Conservation (phyloP, 2,113 vertebrate genomes). For the Macaca fascicularis region DNA sequence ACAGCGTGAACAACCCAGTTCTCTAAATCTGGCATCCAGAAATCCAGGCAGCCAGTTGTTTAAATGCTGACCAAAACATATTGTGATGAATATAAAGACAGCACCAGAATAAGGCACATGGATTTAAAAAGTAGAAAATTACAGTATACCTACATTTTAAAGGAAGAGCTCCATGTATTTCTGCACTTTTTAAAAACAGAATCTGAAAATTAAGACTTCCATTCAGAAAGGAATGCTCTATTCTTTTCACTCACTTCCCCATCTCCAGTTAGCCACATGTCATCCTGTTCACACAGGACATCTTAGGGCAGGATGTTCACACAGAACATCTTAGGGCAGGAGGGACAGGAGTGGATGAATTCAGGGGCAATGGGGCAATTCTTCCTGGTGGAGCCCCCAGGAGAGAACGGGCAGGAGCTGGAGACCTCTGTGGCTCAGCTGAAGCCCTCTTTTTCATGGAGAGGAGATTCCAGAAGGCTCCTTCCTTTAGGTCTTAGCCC, state of each 20-base stretch:
- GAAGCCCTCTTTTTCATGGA: neutral
- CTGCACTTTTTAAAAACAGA: neutral
- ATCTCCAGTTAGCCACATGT: neutral
- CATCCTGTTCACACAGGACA: rapidly evolving
- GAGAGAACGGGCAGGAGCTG: rapidly evolving
- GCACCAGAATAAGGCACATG: rapidly evolving
- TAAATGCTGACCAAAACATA: neutral
- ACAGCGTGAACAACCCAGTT: rapidly evolving
- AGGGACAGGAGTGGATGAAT: rapidly evolving
- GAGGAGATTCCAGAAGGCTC: neutral
- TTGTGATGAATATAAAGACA: neutral
- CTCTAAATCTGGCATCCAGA: neutral
- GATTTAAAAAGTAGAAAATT: neutral
- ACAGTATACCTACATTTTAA: neutral
- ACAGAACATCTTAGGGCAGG: rapidly evolving
- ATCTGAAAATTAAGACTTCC: neutral
- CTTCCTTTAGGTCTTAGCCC: neutral
- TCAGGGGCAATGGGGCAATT: too few species aligned
- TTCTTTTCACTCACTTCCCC: neutral
- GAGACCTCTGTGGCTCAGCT: rapidly evolving
- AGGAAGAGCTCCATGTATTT: neutral
- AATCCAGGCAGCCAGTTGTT: neutral
- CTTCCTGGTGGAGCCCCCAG: neutral
- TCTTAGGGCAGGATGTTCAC: rapidly evolving
- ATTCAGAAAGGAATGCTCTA: neutral